Conservation (phyloP, 2,797 vertebrate genomes). For the Moxostoma hubbsi region DNA sequence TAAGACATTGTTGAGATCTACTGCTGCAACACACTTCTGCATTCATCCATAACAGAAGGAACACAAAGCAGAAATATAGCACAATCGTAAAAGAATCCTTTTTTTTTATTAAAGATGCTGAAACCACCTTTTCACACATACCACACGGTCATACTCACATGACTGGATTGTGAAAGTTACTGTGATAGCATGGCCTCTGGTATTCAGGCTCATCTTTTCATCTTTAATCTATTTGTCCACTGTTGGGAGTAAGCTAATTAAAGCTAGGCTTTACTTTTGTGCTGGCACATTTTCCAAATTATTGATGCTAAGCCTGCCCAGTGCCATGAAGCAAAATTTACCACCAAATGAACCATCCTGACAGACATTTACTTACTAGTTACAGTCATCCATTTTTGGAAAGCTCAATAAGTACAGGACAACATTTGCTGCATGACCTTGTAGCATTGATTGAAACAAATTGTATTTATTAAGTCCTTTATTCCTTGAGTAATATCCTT, state of each 20-base stretch:
- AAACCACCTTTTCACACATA: background rate
- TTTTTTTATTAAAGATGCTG: background rate
- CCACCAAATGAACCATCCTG: background rate
- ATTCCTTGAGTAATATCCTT: background rate
- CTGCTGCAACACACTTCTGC: background rate
- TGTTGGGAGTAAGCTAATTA: slow-evolving; percentile 76
- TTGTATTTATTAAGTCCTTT: slow-evolving; percentile 8
- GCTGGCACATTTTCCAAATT: slow-evolving; percentile 69
- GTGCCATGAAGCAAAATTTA: too few relatives aligned
- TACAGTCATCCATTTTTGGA: background rate
- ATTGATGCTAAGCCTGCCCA: slow-evolving; percentile 71
- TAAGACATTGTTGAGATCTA: too few relatives aligned
- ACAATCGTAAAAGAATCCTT: background rate
- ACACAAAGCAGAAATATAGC: background rate
- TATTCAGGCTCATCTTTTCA: slow-evolving; percentile 45
- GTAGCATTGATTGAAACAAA: background rate
- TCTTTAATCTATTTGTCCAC: slow-evolving; percentile 73
- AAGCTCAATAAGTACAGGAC: background rate
- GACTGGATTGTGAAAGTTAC: too few relatives aligned
- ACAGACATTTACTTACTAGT: background rate
- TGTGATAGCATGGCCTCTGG: slow-evolving; percentile 14
- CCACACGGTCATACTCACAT: too few relatives aligned
- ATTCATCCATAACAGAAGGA: background rate
- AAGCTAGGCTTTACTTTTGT: slow-evolving; percentile 78
- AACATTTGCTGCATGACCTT: background rate